phyloP scores from a whole-genome alignment of 2,888 invertebrate genomes.

The Philonicus albiceps region DNA sequence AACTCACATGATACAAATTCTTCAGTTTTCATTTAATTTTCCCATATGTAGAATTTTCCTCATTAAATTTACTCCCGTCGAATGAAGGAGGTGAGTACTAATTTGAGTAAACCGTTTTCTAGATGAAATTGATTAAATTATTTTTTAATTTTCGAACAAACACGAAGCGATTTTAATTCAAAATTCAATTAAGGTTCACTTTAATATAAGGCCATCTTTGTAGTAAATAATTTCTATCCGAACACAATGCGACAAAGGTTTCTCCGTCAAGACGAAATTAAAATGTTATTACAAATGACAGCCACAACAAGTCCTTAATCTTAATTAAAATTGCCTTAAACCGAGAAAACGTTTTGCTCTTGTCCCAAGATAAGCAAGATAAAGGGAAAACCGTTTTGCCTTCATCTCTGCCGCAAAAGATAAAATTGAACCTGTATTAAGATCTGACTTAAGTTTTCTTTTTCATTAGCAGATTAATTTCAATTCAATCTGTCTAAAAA shows the following conservation, averaged over 20 bases:
- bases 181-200: background rate
- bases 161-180: background rate
- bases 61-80: background rate
- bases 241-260: background rate
- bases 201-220: background rate
- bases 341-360: background rate
- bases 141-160: background rate
- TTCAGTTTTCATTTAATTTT: background rate
- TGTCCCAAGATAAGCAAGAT: background rate
- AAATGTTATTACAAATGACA: background rate
- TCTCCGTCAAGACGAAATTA: background rate
- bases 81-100: background rate
- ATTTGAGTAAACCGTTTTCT: background rate
- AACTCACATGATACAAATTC: background rate
- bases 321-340: background rate
- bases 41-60: background rate
- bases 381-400: background rate
- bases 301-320: background rate
- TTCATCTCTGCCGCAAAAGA: background rate
- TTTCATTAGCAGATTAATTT: background rate
- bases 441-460: background rate
- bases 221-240: background rate
- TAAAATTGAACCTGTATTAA: background rate
- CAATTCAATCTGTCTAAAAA: background rate
- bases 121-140: background rate